Percentiles rank a stretch among this genome's conserved stretches.
phyloP scores from a whole-genome alignment of 1,140 invertebrate species.

The Calliopsis andreniformis region DNA sequence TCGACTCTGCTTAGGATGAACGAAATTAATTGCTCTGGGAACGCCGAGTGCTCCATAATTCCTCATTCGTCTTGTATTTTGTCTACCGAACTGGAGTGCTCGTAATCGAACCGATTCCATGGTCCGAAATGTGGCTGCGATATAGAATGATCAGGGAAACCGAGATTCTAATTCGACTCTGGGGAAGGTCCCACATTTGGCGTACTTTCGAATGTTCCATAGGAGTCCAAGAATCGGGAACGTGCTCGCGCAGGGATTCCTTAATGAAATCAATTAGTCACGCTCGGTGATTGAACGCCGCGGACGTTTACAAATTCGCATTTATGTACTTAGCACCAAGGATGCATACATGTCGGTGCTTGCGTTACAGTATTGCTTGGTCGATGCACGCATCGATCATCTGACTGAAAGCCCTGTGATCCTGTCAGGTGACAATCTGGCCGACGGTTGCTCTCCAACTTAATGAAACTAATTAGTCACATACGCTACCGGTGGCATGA shows the following conservation, averaged over 20 bases:
- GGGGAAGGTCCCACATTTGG: too few species aligned
- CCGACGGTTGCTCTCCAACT: constrained; percentile 32
- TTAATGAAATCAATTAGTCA: constrained; percentile 48
- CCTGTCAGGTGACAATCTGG: constrained; percentile 36
- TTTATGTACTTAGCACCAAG: neutral
- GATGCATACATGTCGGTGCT: neutral
- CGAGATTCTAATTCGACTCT: too few species aligned
- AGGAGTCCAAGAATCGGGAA: too few species aligned
- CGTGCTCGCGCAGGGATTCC: too few species aligned
- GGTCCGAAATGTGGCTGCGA: too few species aligned
- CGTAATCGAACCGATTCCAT: too few species aligned
- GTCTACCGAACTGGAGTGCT: too few species aligned
- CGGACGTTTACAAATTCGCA: constrained; percentile 1
- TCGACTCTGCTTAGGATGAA: neutral
- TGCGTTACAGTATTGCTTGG: too few species aligned
- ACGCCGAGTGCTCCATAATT: too few species aligned
- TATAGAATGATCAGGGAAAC: too few species aligned
- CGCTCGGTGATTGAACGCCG: neutral
- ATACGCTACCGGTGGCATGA: neutral
- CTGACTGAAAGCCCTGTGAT: neutral
- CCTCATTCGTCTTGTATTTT: too few species aligned
- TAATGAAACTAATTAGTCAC: constrained; percentile 56
- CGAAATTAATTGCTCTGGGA: neutral
- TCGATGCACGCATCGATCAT: constrained; percentile 31
- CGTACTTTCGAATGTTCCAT: too few species aligned